phyloP scores from a whole-genome alignment of 2,113 vertebrate species.

The Prunella himalayana region DNA sequence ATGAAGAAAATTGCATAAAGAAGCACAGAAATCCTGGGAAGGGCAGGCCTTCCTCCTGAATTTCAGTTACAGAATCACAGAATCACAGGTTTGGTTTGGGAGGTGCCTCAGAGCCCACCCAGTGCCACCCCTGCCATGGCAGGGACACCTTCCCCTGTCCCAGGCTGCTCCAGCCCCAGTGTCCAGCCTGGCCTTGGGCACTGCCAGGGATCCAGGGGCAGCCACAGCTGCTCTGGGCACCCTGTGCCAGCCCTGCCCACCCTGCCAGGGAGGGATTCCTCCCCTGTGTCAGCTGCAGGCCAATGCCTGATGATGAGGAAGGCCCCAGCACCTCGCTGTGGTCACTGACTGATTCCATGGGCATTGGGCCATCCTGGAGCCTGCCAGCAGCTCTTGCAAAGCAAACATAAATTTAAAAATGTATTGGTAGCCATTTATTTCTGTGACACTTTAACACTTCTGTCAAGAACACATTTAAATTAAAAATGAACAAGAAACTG shows the following conservation, averaged over 20 bases:
- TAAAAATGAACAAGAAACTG: slow-evolving; percentile 5
- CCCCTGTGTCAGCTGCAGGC: accelerated
- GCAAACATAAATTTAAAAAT: slow-evolving; percentile 1
- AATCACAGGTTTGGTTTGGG: accelerated
- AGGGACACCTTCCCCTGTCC: background rate
- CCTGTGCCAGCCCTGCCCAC: background rate
- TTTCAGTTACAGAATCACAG: accelerated
- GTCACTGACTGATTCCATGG: background rate
- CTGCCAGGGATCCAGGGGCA: background rate
- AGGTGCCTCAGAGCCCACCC: accelerated
- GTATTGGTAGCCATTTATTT: background rate
- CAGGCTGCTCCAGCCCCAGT: background rate
- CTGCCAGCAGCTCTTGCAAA: background rate
- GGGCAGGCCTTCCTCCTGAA: background rate
- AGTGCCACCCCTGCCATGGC: background rate
- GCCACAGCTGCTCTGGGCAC: background rate
- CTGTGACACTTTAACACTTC: background rate
- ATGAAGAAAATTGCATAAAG: background rate
- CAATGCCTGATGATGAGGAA: background rate
- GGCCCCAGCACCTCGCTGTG: background rate
- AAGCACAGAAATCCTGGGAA: background rate
- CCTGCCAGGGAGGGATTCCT: background rate
- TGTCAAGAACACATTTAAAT: slow-evolving; percentile 5
- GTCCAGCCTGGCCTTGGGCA: background rate
- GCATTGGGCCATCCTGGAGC: background rate